Percentiles rank a stretch among this genome's conserved stretches.
Evolutionary conservation across 2,888 invertebrate genomes (phyloP).

Genomic region (Lepidochitona cinerea): DNA sequence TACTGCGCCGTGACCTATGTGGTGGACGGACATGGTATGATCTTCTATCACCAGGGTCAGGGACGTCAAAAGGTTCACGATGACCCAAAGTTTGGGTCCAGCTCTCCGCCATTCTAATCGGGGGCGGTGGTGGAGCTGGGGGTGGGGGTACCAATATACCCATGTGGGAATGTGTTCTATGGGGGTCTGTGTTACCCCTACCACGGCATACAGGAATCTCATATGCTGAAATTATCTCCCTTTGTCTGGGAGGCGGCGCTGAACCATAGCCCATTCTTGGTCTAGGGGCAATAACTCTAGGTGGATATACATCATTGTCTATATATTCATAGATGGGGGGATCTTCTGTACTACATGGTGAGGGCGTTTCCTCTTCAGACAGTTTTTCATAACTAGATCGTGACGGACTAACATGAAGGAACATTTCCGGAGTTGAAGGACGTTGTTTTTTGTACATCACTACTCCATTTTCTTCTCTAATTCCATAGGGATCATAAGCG

Average conservation of each 20-base stretch:
- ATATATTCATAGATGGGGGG: conserved; percentile 8
- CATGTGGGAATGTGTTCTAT: background rate
- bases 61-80: background rate
- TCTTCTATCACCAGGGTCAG: background rate
- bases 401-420: conserved; percentile 1
- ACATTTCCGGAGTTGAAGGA: background rate
- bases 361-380: conserved; percentile 5
- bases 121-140: background rate
- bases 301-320: background rate
- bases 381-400: conserved; percentile 9
- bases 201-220: background rate
- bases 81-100: background rate
- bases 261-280: background rate
- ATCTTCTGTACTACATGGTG: background rate
- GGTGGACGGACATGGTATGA: background rate
- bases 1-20: background rate
- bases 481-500: background rate
- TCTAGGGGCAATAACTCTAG: background rate
- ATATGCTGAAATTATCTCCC: conserved; percentile 1
- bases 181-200: background rate
- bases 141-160: background rate
- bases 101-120: conserved; percentile 1
- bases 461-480: background rate
- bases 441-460: background rate
- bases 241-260: background rate